These are phyloP conservation scores for Sphaerodactylus townsendi DNA, from an alignment of 2,113 vertebrate genomes.

Conservation along the genomic window DNA sequence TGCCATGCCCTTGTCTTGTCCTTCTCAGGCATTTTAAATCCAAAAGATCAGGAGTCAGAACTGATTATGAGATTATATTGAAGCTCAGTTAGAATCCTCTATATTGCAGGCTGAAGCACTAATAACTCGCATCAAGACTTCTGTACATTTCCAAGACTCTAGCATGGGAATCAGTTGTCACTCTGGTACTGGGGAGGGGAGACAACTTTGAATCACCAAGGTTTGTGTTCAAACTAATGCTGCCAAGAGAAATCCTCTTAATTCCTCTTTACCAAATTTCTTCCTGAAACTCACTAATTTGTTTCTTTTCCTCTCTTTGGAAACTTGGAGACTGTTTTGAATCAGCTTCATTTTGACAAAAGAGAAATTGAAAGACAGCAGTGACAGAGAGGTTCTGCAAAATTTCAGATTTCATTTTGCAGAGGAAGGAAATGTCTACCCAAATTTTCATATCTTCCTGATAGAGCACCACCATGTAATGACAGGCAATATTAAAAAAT, in stretches of 20 bases:
- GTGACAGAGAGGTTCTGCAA: too few relatives aligned
- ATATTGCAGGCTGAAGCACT: constrained; percentile 27
- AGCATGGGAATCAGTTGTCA: neutral
- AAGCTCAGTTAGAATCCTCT: constrained; percentile 40
- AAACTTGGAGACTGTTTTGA: too few relatives aligned
- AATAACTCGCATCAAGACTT: constrained; percentile 29
- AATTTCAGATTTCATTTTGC: too few relatives aligned
- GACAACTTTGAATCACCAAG: neutral
- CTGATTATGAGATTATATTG: constrained; percentile 39
- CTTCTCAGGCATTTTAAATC: constrained; percentile 46
- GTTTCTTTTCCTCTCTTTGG: too few relatives aligned
- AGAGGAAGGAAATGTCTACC: too few relatives aligned
- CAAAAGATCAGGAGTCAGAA: constrained; percentile 36
- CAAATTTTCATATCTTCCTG: too few relatives aligned
- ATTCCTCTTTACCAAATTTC: too few relatives aligned
- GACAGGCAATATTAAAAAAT: too few relatives aligned
- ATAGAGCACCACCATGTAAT: too few relatives aligned
- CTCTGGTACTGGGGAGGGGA: neutral
- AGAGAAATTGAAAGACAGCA: too few relatives aligned
- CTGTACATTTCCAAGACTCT: neutral
- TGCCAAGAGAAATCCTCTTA: neutral
- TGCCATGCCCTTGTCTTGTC: constrained; percentile 26
- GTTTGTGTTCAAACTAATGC: neutral
- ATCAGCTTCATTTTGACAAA: too few relatives aligned
- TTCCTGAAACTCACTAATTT: too few relatives aligned